phyloP scores from a whole-genome alignment of 2,113 vertebrate species.

The Pteropus alecto region DNA sequence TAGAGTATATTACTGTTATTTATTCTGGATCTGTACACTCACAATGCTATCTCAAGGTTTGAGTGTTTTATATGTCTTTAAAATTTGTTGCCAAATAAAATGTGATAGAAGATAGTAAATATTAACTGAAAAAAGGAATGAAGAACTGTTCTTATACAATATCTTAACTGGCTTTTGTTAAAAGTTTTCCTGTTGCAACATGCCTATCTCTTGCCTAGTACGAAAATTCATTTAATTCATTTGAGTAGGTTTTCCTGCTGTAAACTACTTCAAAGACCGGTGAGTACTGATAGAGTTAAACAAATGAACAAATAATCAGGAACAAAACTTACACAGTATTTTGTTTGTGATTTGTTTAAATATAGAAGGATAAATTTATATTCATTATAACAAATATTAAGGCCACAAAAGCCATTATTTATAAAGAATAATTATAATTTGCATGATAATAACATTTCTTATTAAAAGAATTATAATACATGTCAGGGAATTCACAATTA shows the following conservation, averaged over 20 bases:
- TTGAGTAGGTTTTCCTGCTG: neutral
- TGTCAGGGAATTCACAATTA: neutral
- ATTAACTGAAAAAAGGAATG: constrained; percentile 50
- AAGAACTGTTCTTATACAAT: neutral
- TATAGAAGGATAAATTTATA: neutral
- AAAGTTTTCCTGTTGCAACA: constrained; percentile 7
- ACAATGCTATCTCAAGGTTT: neutral
- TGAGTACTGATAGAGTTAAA: neutral
- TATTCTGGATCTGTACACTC: neutral
- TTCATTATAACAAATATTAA: neutral
- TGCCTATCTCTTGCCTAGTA: neutral
- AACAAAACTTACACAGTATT: neutral
- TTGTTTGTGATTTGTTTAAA: constrained; percentile 19
- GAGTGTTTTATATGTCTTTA: neutral
- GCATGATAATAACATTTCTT: neutral
- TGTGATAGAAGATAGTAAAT: neutral
- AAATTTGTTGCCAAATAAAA: constrained; percentile 23
- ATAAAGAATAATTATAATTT: constrained; percentile 5
- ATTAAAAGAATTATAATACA: constrained; percentile 7
- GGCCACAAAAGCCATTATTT: neutral
- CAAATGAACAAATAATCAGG: neutral
- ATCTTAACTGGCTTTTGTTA: constrained; percentile 45
- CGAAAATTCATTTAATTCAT: neutral
- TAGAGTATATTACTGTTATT: neutral
- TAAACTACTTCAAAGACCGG: neutral